Conservation (phyloP, 2,113 vertebrate genomes). For the Brachypteracias leptosomus region DNA sequence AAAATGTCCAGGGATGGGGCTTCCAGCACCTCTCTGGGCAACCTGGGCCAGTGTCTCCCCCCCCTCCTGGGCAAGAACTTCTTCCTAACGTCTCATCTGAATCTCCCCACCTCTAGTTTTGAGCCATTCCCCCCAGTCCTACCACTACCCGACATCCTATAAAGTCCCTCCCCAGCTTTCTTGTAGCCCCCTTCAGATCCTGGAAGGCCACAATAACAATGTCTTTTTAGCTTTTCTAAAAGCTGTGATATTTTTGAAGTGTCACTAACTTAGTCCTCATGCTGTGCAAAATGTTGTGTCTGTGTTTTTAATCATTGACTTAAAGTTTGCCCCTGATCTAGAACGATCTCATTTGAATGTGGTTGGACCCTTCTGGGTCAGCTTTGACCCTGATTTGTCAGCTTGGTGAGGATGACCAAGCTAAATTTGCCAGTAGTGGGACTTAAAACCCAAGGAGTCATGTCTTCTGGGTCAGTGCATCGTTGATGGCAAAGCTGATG, state of each 20-base stretch:
- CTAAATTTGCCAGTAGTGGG: background rate
- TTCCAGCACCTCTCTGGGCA: too few species aligned
- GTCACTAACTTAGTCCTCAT: background rate
- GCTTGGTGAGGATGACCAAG: background rate
- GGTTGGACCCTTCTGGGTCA: background rate
- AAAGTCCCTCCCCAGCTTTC: too few species aligned
- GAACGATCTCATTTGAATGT: background rate
- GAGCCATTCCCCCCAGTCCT: too few species aligned
- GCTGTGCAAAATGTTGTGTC: background rate
- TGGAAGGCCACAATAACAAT: too few species aligned
- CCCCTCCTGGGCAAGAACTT: too few species aligned
- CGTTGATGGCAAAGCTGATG: fast-evolving
- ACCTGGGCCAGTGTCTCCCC: too few species aligned
- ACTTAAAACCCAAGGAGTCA: background rate
- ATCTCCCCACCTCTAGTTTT: too few species aligned
- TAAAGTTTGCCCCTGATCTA: background rate
- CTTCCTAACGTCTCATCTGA: too few species aligned
- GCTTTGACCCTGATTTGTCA: background rate
- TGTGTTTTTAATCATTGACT: background rate
- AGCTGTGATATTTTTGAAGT: background rate
- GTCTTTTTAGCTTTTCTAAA: background rate
- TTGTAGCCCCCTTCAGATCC: too few species aligned
- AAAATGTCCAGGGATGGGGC: too few species aligned
- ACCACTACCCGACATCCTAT: too few species aligned
- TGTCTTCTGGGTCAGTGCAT: background rate